A percentile compares a stretch with the other conserved stretches of the same genome.
Conservation (phyloP, 2,888 invertebrate species). For the Monopis laevigella region DNA sequence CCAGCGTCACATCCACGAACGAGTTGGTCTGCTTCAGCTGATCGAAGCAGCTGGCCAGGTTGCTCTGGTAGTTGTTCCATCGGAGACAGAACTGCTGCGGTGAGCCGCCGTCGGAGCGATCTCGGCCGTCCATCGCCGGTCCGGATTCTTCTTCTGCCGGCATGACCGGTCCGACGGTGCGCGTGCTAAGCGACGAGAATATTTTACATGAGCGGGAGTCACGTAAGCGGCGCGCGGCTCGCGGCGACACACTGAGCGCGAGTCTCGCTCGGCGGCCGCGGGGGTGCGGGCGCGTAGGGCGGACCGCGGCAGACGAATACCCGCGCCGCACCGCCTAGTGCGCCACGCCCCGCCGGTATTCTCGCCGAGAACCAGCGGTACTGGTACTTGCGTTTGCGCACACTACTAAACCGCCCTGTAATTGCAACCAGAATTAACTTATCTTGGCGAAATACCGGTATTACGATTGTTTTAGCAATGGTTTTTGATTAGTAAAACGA, state of each 20-base stretch:
- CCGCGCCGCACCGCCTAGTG: constrained; percentile 30
- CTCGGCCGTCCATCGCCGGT: constrained; percentile 53
- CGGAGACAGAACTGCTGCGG: constrained; percentile 92
- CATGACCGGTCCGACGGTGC: constrained; percentile 48
- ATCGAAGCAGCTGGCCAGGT: constrained; percentile 88
- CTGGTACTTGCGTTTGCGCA: constrained; percentile 8
- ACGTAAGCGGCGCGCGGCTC: constrained; percentile 35
- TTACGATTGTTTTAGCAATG: too few relatives aligned
- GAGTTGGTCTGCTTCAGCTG: constrained; percentile 88
- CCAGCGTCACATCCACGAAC: constrained; percentile 91
- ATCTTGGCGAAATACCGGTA: too few relatives aligned
- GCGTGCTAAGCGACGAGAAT: constrained; percentile 23
- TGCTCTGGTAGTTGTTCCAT: constrained; percentile 94
- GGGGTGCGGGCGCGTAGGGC: constrained; percentile 34
- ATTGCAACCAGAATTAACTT: too few relatives aligned
- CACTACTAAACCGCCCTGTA: too few relatives aligned
- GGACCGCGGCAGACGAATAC: constrained; percentile 29
- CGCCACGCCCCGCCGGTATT: constrained; percentile 18
- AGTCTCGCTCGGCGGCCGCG: constrained; percentile 27
- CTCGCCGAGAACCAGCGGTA: constrained; percentile 20
- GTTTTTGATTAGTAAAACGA: too few relatives aligned
- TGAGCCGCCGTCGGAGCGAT: constrained; percentile 52
- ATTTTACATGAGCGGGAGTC: neutral
- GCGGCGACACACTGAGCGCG: constrained; percentile 45
- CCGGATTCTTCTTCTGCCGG: constrained; percentile 59